These are phyloP conservation scores for Paramormyrops kingsleyae DNA, from an alignment of 2,113 vertebrate species.

Conservation along the genomic window DNA sequence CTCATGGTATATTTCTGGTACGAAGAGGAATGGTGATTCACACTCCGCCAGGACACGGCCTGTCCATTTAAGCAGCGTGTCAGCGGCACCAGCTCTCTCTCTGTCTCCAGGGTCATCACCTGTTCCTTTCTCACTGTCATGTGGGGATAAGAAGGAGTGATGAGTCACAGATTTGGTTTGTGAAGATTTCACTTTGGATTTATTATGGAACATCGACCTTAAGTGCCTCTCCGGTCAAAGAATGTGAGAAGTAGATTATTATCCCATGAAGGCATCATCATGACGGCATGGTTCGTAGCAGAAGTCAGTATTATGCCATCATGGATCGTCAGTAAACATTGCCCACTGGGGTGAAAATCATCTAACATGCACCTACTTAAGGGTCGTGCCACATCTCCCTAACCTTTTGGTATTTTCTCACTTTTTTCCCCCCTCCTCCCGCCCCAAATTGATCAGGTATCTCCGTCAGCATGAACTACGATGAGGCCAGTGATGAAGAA, in stretches of 20 bases:
- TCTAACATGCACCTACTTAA: background rate
- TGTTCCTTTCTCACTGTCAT: background rate
- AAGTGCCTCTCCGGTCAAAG: background rate
- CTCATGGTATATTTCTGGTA: background rate
- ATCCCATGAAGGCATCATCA: background rate
- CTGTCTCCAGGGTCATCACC: background rate
- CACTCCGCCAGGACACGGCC: background rate
- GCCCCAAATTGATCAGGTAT: constrained; percentile 61
- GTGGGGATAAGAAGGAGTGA: background rate
- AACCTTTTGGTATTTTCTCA: background rate
- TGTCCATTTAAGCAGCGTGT: background rate
- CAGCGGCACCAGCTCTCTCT: background rate
- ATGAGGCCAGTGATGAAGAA: constrained; percentile 76
- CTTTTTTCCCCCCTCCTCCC: background rate
- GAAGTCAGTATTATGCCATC: background rate
- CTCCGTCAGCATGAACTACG: constrained; percentile 85
- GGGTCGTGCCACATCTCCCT: background rate
- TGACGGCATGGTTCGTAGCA: background rate
- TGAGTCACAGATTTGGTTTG: background rate
- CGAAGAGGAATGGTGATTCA: background rate
- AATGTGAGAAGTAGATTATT: background rate
- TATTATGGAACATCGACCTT: background rate
- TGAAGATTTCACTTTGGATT: background rate
- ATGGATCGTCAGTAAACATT: background rate
- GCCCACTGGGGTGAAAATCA: background rate